Evolutionary conservation across 2,113 vertebrate genomes (phyloP).

Genomic region (Poeciliopsis retropinna): DNA sequence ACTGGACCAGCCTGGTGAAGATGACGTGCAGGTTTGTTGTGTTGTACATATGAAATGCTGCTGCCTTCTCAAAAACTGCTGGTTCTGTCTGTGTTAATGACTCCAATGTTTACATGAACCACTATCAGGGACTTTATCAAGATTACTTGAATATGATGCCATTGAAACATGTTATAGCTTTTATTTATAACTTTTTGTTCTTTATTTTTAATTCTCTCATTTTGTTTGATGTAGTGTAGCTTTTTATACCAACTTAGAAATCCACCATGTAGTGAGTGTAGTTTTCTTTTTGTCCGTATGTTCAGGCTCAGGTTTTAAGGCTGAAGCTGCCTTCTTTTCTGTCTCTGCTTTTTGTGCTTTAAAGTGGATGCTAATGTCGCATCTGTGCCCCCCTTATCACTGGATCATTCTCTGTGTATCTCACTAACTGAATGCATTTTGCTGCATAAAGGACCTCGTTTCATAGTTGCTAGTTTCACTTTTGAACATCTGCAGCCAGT

Average conservation of each 20-base stretch:
- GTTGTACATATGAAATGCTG: conserved; percentile 76
- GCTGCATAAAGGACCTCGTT: conserved; percentile 23
- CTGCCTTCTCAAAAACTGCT: conserved; percentile 78
- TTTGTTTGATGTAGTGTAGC: conserved; percentile 62
- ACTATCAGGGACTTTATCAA: conserved; percentile 85
- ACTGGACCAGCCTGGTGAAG: conserved; percentile 63
- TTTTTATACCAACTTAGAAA: conserved; percentile 62
- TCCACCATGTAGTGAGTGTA: conserved; percentile 47
- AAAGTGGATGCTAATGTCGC: conserved; percentile 59
- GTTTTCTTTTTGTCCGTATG: conserved; percentile 45
- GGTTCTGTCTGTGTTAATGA: conserved; percentile 76
- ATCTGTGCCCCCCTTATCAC: conserved; percentile 51
- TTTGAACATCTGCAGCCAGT: conserved; percentile 58
- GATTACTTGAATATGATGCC: conserved; percentile 89
- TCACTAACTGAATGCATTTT: conserved; percentile 30
- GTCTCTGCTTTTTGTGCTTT: conserved; percentile 63
- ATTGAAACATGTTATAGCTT: conserved; percentile 79
- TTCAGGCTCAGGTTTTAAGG: conserved; percentile 67
- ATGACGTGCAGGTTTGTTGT: conserved; percentile 37
- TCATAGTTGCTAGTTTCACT: conserved; percentile 28
- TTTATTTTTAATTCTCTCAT: conserved; percentile 5
- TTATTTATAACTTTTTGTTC: conserved; percentile 72
- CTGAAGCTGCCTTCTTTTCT: conserved; percentile 44
- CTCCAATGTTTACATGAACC: conserved; percentile 83
- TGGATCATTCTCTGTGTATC: conserved; percentile 46